phyloP scores from a whole-genome alignment of 2,113 vertebrate genomes.

The Syngnathus scovelli region DNA sequence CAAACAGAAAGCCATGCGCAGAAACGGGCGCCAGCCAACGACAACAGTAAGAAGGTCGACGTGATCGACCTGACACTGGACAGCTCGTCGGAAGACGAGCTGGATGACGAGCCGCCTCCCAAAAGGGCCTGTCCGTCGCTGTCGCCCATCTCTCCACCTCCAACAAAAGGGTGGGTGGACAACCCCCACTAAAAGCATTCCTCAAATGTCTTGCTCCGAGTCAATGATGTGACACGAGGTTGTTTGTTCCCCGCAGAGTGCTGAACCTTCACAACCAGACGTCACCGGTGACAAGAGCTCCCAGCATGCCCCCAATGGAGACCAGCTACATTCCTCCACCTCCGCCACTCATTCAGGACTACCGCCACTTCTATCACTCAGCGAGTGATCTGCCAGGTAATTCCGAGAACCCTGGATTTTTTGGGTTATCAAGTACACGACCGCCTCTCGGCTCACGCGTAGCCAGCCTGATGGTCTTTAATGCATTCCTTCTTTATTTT shows the following conservation, averaged over 20 bases:
- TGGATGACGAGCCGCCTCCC: constrained; percentile 84
- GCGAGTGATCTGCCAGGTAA: constrained; percentile 90
- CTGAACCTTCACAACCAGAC: constrained; percentile 87
- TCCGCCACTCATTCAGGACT: constrained; percentile 91
- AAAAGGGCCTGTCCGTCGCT: constrained; percentile 89
- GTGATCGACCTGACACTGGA: constrained; percentile 96
- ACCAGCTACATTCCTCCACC: constrained; percentile 91
- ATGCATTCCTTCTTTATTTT: constrained; percentile 5
- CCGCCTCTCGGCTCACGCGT: background rate
- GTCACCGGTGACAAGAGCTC: constrained; percentile 87
- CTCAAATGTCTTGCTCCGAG: background rate
- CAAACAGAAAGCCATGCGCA: constrained; percentile 80
- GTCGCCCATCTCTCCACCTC: constrained; percentile 84
- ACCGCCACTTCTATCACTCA: constrained; percentile 92
- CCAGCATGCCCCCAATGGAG: constrained; percentile 92
- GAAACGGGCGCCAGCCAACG: constrained; percentile 76
- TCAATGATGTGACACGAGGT: background rate
- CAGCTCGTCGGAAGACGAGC: constrained; percentile 92
- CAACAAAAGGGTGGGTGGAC: constrained; percentile 82
- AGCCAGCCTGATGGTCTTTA: background rate
- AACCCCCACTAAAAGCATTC: background rate
- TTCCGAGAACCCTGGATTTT: background rate
- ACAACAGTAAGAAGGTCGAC: constrained; percentile 86
- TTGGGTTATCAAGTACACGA: background rate
- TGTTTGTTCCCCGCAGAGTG: constrained; percentile 61